phyloP scores from a whole-genome alignment of 2,113 vertebrate genomes.

The Xiphophorus hellerii region DNA sequence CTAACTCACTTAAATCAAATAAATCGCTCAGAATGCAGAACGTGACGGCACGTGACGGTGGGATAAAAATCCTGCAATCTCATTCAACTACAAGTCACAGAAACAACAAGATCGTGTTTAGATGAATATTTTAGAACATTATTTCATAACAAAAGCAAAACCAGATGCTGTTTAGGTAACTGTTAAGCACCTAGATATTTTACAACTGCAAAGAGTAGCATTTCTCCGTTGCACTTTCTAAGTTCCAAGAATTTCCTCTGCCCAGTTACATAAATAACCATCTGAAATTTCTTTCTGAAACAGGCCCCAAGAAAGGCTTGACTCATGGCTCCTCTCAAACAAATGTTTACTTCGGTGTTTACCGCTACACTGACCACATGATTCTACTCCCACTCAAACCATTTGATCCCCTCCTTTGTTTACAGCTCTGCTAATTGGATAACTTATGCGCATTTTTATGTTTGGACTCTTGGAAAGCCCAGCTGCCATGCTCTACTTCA shows the following conservation, averaged over 20 bases:
- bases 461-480: conserved; percentile 50
- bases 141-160: background rate
- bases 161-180: background rate
- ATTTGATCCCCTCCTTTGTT: conserved; percentile 27
- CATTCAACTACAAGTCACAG: no score
- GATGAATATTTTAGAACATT: no score
- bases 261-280: background rate
- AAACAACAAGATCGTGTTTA: no score
- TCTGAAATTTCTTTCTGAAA: conserved; percentile 10
- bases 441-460: conserved; percentile 34
- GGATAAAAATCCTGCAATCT: no score
- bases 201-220: background rate
- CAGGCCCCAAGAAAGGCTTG: conserved; percentile 1
- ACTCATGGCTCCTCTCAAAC: conserved; percentile 50
- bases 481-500: conserved; percentile 64
- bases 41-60: no score
- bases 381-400: conserved; percentile 12
- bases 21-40: no score
- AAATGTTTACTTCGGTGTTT: conserved; percentile 61
- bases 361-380: conserved; percentile 34
- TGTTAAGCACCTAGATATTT: background rate
- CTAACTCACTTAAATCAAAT: no score
- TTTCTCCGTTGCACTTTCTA: background rate
- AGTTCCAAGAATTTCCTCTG: background rate
- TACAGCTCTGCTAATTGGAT: conserved; percentile 58